Evolutionary conservation across 2,113 vertebrate genomes (phyloP).

Genomic region (Elanoides forficatus): DNA sequence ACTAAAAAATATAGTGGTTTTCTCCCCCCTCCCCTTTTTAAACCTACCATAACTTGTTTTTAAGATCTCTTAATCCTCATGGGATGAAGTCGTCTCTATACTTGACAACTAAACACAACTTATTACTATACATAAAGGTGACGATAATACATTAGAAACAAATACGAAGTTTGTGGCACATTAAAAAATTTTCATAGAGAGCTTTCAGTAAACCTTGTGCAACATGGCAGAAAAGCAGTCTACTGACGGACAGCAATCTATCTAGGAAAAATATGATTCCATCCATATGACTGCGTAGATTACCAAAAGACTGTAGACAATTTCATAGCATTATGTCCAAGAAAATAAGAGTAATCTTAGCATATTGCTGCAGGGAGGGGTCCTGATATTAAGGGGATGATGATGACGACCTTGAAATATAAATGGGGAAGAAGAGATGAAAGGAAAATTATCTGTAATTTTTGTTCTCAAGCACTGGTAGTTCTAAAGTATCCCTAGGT

Average conservation of each 20-base stretch:
- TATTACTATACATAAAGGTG: not conserved
- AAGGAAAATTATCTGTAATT: slow-evolving; percentile 55
- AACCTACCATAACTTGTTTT: not conserved
- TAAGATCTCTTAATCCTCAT: not conserved
- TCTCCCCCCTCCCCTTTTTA: not conserved
- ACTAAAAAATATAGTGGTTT: not conserved
- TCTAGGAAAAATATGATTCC: slow-evolving; percentile 20
- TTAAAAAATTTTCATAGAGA: not conserved
- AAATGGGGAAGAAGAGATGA: slow-evolving; percentile 46
- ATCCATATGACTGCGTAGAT: not conserved
- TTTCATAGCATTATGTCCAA: slow-evolving; percentile 44
- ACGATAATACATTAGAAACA: not conserved
- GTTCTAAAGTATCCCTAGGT: slow-evolving; percentile 1
- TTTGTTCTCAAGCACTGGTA: slow-evolving; percentile 7
- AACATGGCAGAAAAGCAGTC: not conserved
- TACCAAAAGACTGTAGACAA: slow-evolving; percentile 14
- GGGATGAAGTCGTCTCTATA: not conserved
- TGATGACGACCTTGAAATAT: slow-evolving; percentile 31
- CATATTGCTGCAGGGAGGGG: slow-evolving; percentile 13
- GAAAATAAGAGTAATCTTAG: slow-evolving; percentile 57
- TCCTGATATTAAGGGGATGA: slow-evolving; percentile 25
- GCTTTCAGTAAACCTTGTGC: not conserved
- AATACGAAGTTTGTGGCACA: not conserved
- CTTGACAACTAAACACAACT: not conserved
- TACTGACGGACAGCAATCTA: not conserved